Conservation (phyloP, 2,888 invertebrate species). For the Mythimna impura region DNA sequence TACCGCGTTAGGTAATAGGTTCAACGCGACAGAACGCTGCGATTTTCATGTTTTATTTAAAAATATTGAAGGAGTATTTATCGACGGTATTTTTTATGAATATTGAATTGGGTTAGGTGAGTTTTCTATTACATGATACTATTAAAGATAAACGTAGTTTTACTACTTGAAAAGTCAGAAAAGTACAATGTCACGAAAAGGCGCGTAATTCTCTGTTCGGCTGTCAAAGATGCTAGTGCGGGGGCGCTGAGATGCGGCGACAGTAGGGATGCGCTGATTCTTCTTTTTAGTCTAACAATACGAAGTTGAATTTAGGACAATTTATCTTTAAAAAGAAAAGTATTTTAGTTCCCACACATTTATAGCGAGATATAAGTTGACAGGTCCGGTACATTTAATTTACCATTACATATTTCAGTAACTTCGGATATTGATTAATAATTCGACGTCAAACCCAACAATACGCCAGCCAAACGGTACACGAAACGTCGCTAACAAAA, state of each 20-base stretch:
- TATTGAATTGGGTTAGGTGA: conserved; percentile 1
- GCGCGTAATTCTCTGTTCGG: too few relatives aligned
- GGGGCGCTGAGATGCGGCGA: too few relatives aligned
- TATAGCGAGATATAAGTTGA: neutral
- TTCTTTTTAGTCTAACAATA: too few relatives aligned
- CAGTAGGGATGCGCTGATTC: too few relatives aligned
- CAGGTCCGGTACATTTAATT: neutral
- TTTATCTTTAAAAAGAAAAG: neutral
- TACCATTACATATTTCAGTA: conserved; percentile 12
- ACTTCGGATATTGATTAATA: conserved; percentile 28
- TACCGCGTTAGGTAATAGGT: conserved; percentile 62
- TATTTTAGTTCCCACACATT: neutral
- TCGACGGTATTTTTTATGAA: conserved; percentile 13
- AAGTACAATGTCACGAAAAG: too few relatives aligned
- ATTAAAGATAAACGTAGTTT: too few relatives aligned
- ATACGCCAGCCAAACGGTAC: conserved; percentile 31
- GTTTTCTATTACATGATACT: neutral
- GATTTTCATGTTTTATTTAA: conserved; percentile 42
- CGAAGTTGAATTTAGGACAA: neutral
- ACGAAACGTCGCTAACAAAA: conserved; percentile 44
- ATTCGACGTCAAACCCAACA: conserved; percentile 40
- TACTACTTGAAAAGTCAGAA: too few relatives aligned
- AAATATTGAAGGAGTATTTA: conserved; percentile 44
- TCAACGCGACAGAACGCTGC: conserved; percentile 35
- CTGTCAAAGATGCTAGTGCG: too few relatives aligned